Conservation (phyloP, 2,797 vertebrate genomes). For the Melanotaenia parkinsoni region DNA sequence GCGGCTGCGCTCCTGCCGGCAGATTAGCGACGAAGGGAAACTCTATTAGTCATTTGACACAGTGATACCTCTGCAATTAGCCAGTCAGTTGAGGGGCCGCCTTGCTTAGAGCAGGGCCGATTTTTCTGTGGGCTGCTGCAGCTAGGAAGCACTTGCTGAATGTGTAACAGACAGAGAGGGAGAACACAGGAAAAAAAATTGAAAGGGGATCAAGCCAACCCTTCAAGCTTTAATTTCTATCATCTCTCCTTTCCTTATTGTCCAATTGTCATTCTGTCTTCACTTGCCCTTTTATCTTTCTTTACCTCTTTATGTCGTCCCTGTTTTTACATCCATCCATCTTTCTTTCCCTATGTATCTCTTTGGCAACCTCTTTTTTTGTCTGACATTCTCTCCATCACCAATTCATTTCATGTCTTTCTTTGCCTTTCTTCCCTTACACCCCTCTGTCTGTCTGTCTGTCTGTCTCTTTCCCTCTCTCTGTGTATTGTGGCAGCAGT, state of each 20-base stretch:
- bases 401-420: conserved; percentile 63
- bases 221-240: conserved; percentile 61
- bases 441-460: conserved; percentile 51
- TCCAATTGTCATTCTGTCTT: conserved; percentile 35
- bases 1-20: conserved; percentile 64
- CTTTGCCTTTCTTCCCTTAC: conserved; percentile 48
- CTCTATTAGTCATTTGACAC: conserved; percentile 79
- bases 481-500: conserved; percentile 65
- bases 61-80: conserved; percentile 78
- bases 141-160: conserved; percentile 36
- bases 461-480: conserved; percentile 41
- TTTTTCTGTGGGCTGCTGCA: conserved; percentile 46
- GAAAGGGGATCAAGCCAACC: conserved; percentile 61
- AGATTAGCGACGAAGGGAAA: conserved; percentile 73
- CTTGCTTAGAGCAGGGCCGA: conserved; percentile 36
- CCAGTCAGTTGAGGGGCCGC: conserved; percentile 52
- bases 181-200: not conserved
- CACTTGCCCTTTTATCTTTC: conserved; percentile 46
- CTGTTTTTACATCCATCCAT: conserved; percentile 47
- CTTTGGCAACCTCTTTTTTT: conserved; percentile 36
- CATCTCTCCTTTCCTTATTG: conserved; percentile 57
- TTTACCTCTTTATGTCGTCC: conserved; percentile 31
- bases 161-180: conserved; percentile 25
- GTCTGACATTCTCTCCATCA: conserved; percentile 48
- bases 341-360: conserved; percentile 32